phyloP scores from a whole-genome alignment of 2,113 vertebrate genomes.

The Gopherus flavomarginatus region DNA sequence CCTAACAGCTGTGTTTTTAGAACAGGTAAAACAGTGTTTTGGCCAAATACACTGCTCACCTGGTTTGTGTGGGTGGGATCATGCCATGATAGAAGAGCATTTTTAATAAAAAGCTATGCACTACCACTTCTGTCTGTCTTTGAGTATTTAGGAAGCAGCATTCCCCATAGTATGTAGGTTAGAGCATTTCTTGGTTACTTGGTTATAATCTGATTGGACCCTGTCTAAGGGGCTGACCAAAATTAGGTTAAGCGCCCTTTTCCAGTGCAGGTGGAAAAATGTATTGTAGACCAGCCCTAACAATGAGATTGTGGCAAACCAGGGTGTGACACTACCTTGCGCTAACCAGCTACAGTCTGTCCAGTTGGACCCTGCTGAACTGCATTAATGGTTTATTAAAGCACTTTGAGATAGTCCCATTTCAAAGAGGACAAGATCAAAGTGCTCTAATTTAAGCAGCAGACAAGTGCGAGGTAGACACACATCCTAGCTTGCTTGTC shows the following conservation, averaged over 20 bases:
- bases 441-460: too few species aligned
- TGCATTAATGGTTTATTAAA: too few species aligned
- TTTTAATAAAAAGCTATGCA: background rate
- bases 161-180: background rate
- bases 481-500: background rate
- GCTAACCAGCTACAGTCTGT: too few species aligned
- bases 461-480: too few species aligned
- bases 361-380: too few species aligned
- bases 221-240: background rate
- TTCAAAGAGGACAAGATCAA: too few species aligned
- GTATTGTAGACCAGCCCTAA: background rate
- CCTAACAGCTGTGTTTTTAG: too few species aligned
- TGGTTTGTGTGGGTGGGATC: background rate
- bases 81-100: accelerated
- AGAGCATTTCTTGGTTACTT: background rate
- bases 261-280: background rate
- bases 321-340: background rate
- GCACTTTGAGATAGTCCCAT: too few species aligned
- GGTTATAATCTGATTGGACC: background rate
- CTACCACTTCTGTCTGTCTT: background rate
- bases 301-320: too few species aligned
- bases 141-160: background rate
- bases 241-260: background rate
- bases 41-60: background rate
- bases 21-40: background rate